Percentiles rank a stretch among this genome's conserved stretches.
phyloP scores from a whole-genome alignment of 2,113 vertebrate genomes.

The Psittacula cyanocephala region DNA sequence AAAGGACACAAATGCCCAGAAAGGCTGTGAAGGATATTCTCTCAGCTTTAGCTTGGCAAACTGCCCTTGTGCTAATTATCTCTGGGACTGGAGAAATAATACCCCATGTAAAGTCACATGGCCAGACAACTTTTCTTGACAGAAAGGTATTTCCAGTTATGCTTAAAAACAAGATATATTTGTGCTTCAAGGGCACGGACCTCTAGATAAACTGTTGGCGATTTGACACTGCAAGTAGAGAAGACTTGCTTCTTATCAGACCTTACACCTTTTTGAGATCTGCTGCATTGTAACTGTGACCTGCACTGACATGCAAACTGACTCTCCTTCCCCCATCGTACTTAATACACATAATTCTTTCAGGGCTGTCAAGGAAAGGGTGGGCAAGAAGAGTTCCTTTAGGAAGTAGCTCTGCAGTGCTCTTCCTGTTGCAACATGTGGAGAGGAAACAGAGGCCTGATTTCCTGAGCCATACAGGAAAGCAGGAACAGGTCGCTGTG shows the following conservation, averaged over 20 bases:
- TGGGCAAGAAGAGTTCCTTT: conserved; percentile 76
- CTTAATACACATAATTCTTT: conserved; percentile 79
- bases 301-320: conserved; percentile 64
- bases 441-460: conserved; percentile 77
- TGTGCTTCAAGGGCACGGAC: conserved; percentile 58
- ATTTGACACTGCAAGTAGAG: conserved; percentile 63
- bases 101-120: conserved; percentile 30
- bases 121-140: conserved; percentile 44
- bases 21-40: conserved; percentile 64
- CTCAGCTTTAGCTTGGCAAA: conserved; percentile 62
- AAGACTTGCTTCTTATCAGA: conserved; percentile 74
- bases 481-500: conserved; percentile 76
- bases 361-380: conserved; percentile 79
- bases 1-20: conserved; percentile 68
- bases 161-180: conserved; percentile 68
- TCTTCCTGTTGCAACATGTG: conserved; percentile 77
- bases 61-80: conserved; percentile 68
- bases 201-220: conserved; percentile 70
- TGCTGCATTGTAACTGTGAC: conserved; percentile 69
- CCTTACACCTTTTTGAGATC: conserved; percentile 72
- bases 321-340: conserved; percentile 70
- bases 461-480: conserved; percentile 82
- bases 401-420: conserved; percentile 78
- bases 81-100: conserved; percentile 61
- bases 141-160: conserved; percentile 69